A percentile compares a stretch with the other conserved stretches of the same genome.
Evolutionary conservation across 2,113 vertebrate species (phyloP).

Genomic region (Pontoporia blainvillei): DNA sequence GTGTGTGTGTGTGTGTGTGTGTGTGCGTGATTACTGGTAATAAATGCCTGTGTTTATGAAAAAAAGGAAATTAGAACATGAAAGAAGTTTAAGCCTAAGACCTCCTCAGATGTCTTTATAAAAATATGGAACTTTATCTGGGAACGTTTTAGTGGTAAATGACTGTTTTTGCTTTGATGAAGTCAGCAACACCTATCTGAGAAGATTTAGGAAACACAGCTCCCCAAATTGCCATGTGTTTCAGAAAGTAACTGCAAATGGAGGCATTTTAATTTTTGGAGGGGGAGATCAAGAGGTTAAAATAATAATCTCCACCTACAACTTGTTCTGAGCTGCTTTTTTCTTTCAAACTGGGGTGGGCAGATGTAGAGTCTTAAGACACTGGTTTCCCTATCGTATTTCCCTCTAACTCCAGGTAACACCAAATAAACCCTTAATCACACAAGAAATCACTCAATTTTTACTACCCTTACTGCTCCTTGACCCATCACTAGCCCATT

Average conservation of each 20-base stretch:
- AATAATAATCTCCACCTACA: slow-evolving; percentile 36
- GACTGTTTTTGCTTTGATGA: background rate
- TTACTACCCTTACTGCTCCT: slow-evolving; percentile 50
- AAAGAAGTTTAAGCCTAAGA: background rate
- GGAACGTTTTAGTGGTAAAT: background rate
- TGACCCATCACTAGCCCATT: slow-evolving; percentile 56
- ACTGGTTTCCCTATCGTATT: slow-evolving; percentile 35
- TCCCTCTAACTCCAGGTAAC: slow-evolving; percentile 69
- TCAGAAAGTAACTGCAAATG: background rate
- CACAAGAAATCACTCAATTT: slow-evolving; percentile 73
- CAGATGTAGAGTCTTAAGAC: background rate
- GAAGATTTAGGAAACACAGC: background rate
- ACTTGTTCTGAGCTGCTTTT: slow-evolving; percentile 14
- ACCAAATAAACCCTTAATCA: slow-evolving; percentile 75
- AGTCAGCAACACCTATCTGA: background rate
- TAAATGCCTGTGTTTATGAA: background rate
- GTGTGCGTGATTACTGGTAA: background rate
- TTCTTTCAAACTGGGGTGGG: background rate
- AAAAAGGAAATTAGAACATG: background rate
- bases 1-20: background rate
- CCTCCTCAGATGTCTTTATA: background rate
- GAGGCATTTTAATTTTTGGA: background rate
- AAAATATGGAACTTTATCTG: background rate
- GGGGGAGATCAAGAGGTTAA: slow-evolving; percentile 8
- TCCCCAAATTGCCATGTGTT: background rate